These are phyloP conservation scores for Apodemia duryi DNA, from an alignment of 2,888 invertebrate species.

Conservation along the genomic window DNA sequence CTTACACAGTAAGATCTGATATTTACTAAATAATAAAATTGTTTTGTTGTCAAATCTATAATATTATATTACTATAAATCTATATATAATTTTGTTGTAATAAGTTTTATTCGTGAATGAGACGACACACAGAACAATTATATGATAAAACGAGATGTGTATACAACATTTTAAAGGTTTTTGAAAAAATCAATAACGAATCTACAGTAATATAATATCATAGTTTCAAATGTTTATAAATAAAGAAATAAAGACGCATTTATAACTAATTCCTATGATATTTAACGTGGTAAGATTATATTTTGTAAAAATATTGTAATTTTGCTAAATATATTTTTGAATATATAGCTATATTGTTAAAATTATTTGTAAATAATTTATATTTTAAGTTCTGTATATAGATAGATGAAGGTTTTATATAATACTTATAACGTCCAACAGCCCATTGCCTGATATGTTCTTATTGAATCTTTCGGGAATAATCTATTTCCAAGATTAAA, in stretches of 20 bases:
- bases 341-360: neutral
- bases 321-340: conserved; percentile 2
- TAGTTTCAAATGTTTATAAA: neutral
- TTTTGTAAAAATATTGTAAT: neutral
- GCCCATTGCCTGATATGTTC: too few relatives aligned
- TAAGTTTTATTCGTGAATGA: neutral
- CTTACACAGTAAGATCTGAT: conserved; percentile 4
- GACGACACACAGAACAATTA: too few relatives aligned
- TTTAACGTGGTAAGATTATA: neutral
- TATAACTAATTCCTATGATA: conserved; percentile 6
- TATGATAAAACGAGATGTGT: neutral
- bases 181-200: neutral
- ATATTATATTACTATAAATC: neutral
- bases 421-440: too few relatives aligned
- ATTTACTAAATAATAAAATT: neutral
- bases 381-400: neutral
- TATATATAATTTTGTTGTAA: neutral
- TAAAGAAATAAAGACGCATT: conserved; percentile 3
- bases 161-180: neutral
- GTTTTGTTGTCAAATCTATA: neutral
- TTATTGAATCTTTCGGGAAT: too few relatives aligned
- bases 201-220: neutral
- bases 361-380: neutral
- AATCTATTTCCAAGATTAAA: too few relatives aligned
- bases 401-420: too few relatives aligned